Conservation (phyloP, 2,797 vertebrate genomes). For the Dermochelys coriacea region DNA sequence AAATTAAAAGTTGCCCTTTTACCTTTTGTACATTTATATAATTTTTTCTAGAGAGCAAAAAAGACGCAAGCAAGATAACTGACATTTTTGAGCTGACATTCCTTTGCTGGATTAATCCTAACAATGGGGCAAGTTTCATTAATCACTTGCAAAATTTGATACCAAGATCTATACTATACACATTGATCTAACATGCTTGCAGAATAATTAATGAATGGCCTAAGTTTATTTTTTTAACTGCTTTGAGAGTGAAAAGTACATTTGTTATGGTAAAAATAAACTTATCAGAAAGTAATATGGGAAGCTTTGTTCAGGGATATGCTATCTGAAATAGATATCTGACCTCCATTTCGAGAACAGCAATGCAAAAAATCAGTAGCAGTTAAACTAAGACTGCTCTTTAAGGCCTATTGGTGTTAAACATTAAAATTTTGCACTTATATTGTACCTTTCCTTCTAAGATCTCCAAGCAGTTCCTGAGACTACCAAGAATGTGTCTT, state of each 20-base stretch:
- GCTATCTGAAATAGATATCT: not conserved
- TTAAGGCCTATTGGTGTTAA: not conserved
- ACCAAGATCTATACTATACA: not conserved
- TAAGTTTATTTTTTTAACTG: conserved; percentile 24
- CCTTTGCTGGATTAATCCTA: conserved; percentile 37
- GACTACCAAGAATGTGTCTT: not conserved
- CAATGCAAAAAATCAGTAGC: not conserved
- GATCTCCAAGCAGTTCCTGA: not conserved
- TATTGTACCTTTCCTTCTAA: not conserved
- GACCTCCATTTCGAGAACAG: not conserved
- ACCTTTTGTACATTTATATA: conserved; percentile 30
- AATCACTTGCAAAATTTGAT: conserved; percentile 51
- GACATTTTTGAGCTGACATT: conserved; percentile 50
- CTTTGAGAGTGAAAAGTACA: conserved; percentile 47
- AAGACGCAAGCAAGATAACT: conserved; percentile 25
- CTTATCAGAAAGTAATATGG: conserved; percentile 9
- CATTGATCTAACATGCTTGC: conserved; percentile 27
- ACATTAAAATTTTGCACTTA: not conserved
- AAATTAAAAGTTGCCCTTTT: conserved; percentile 35
- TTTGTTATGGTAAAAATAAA: conserved; percentile 44
- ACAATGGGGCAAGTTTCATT: conserved; percentile 48
- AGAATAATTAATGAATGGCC: not conserved
- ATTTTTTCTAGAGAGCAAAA: conserved; percentile 46
- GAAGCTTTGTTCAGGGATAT: conserved; percentile 36
- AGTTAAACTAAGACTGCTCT: not conserved